Base-by-base conservation (phyloP, 2,888 invertebrate species). In the Drosophila borealis region DNA sequence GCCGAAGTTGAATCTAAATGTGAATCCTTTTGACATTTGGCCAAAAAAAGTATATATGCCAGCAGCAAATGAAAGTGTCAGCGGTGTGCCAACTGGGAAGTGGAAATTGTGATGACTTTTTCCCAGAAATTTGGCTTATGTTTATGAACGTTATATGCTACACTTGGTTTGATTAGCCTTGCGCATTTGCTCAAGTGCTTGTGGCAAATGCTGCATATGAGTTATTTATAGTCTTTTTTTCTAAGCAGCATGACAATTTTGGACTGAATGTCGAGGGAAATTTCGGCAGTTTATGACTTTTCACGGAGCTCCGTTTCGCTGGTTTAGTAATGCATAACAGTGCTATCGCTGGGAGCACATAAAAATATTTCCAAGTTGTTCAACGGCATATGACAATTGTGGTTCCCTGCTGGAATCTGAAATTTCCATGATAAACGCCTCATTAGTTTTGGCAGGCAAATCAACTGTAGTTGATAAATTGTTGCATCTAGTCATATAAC, bases 191-290 rank as follows among this genome's bases (percentile, higher is more conserved):
- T 75, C 53, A 75, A 80, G 60, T 73, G 70, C 44, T 63, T 14
- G 49, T 49, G 74, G 62, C 69, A 55, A 46, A 79, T 44, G 62
- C 77, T 81, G 85, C 81, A 74, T 74, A 78, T 81, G 79, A 87
- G 81, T 65, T 77, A 87, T 84, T 78, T 82, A 76, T 78, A 62
- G 42, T 64, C 19, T 29, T 29, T 29, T 6, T 1, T 5, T 50
- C 8, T 8, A 42, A 60, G 41, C 29, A 19, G 34, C 17, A 9
- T 36, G 42, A 10, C 4, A 8, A 41, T n/a, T n/a, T 33, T 57
- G 17, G 44, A 44, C 25, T 44, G 29, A 14, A 19, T 3, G 34
- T 21, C 17, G 4, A n/a, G 11, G 8, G 14, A 14, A 61, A 36
- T n/a, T 36, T 29, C 13, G 19, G 29, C 57, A 36, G 13, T n/a